Base-by-base conservation (phyloP, 2,113 vertebrate genomes). In the Phrynosoma blainvillii region DNA sequence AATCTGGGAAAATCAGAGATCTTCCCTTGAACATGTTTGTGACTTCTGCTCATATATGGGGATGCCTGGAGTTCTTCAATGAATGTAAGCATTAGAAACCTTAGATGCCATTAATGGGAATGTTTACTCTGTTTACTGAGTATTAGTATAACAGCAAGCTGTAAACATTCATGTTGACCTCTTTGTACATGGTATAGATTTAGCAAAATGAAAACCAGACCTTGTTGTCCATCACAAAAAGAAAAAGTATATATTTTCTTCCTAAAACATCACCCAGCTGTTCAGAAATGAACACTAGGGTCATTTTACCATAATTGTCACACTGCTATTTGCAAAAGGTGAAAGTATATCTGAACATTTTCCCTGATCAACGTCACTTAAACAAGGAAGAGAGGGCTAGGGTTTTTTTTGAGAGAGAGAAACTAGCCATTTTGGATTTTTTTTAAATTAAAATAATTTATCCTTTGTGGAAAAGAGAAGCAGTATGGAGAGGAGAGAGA, bases 211-310 rank as follows among this genome's bases (percentile, higher is more conserved):
- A 40, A 47, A 12, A 85, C 52, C 68, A 36, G 32, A n/a, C 30
- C 2, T 86, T 5, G 8, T 54, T 83, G n/a, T 25, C 2, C 79
- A 23, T 21, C 78, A 30, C 27, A 87, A 65, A 85, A 52, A n/a
- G 56, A n/a, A 4, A 78, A 88, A 76, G 52, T 82, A 30, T 30
- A 56, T 54, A 59, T 68, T n/a, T 84, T 87, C 3, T 47, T 84
- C 54, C 85, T 68, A 65, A 68, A 85, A 83, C 52, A 62, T 84
- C 89, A 65, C n/a, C 54, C 70, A 87, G 62, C 81, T 56, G 70
- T n/a, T 91, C 62, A 74, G 10, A 89, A 77, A 52, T 78, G 0
- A 85, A 81, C 73, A 56, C 74, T 52, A 18, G 32, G 84, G 36
- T 74, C 77, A 59, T 5, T 10, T 71, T 42, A 27, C 74, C 79